phyloP scores from a whole-genome alignment of 2,113 vertebrate genomes.

The Pelecanoides urinatrix region DNA sequence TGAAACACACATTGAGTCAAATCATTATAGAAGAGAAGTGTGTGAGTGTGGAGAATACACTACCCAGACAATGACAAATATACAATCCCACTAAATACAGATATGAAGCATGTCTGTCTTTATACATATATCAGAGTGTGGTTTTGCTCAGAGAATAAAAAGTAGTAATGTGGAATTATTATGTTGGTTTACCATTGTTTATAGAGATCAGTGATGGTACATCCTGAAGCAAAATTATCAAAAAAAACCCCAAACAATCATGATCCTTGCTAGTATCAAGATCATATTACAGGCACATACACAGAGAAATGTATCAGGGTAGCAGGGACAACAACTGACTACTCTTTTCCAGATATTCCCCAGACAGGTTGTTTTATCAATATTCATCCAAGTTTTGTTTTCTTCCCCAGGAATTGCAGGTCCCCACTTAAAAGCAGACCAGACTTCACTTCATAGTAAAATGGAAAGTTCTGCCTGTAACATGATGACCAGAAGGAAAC shows the following conservation, averaged over 20 bases:
- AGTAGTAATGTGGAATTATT: not conserved
- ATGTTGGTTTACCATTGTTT: not conserved
- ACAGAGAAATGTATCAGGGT: accelerated
- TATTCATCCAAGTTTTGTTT: not conserved
- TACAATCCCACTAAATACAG: not conserved
- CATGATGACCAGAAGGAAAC: conserved; percentile 79
- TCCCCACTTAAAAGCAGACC: conserved; percentile 80
- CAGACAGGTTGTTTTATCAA: not conserved
- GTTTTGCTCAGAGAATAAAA: not conserved
- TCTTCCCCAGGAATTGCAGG: conserved; percentile 69
- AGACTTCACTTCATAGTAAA: conserved; percentile 72
- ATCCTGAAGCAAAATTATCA: not conserved
- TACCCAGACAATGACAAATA: not conserved
- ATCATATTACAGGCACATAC: not conserved
- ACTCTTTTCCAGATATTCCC: not conserved
- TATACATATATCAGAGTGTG: not conserved
- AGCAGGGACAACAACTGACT: not conserved
- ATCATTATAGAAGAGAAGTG: not conserved
- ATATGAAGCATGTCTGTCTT: not conserved
- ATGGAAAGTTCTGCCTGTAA: conserved; percentile 70
- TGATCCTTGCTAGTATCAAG: not conserved
- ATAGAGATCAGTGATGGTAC: not conserved
- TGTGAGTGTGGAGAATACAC: not conserved
- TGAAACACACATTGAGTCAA: not conserved
- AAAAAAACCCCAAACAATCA: not conserved